Evolutionary conservation across 2,888 invertebrate species (phyloP).

Genomic region (Nemoura dubitans): DNA sequence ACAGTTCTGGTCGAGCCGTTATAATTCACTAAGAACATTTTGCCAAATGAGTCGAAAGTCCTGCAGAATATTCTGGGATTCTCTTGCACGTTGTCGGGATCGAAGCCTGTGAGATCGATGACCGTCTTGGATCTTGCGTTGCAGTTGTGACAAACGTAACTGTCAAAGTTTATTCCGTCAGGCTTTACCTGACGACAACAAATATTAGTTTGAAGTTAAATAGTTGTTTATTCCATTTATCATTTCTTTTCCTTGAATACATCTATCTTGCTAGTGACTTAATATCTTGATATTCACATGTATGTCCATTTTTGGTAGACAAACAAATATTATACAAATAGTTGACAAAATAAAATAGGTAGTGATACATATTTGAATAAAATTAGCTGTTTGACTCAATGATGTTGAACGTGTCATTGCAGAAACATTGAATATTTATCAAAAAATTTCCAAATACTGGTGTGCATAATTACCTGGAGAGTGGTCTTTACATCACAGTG

Average conservation of each 20-base stretch:
- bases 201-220: not conserved
- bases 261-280: too few species aligned
- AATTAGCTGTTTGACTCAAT: too few species aligned
- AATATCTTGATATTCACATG: too few species aligned
- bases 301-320: too few species aligned
- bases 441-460: too few species aligned
- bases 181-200: constrained; percentile 1
- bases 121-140: not conserved
- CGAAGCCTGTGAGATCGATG: constrained; percentile 21
- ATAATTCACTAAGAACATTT: not conserved
- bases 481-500: not conserved
- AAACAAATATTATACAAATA: too few species aligned
- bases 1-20: not conserved
- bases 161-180: not conserved
- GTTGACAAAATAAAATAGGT: too few species aligned
- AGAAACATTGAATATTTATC: too few species aligned
- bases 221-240: too few species aligned
- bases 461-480: not conserved
- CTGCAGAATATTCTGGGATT: not conserved
- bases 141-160: constrained; percentile 19
- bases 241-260: too few species aligned
- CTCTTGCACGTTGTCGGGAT: not conserved
- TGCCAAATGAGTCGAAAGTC: constrained; percentile 10
- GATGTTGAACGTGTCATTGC: too few species aligned
- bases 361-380: too few species aligned